These are phyloP conservation scores for Onychorhynchus coronatus DNA, from an alignment of 2,113 vertebrate genomes.

Conservation along the genomic window DNA sequence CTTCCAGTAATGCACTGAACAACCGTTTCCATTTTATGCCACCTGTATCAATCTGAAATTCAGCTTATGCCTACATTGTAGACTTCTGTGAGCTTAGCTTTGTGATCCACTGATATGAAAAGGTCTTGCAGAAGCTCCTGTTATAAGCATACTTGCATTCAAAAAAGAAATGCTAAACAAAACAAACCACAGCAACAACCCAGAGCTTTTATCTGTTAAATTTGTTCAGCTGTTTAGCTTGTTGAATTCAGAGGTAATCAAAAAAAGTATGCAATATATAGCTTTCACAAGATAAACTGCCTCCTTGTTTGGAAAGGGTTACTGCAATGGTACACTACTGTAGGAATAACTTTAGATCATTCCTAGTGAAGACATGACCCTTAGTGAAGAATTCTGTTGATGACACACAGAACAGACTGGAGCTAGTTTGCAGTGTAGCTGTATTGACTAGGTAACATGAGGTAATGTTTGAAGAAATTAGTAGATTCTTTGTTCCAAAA, in stretches of 20 bases:
- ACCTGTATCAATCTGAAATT: neutral
- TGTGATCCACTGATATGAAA: neutral
- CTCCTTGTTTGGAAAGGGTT: neutral
- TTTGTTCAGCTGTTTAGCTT: neutral
- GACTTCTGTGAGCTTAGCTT: neutral
- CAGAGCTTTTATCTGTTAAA: neutral
- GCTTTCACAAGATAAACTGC: neutral
- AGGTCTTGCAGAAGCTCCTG: neutral
- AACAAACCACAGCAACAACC: neutral
- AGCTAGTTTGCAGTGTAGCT: neutral
- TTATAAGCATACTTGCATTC: neutral
- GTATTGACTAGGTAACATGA: neutral
- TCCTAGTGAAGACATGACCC: neutral
- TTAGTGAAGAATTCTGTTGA: neutral
- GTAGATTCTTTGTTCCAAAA: neutral
- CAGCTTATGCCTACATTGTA: neutral
- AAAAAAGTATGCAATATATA: neutral
- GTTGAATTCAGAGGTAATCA: neutral
- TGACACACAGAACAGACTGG: neutral
- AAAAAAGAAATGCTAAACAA: neutral
- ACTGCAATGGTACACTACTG: neutral
- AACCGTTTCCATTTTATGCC: neutral
- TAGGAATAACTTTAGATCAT: neutral
- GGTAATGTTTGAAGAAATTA: neutral
- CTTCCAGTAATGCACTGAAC: neutral